Evolutionary conservation across 2,797 vertebrate genomes (phyloP), one percentile per base, ranked within the genome.

Genomic region (Petrocephalus sullivani): DNA sequence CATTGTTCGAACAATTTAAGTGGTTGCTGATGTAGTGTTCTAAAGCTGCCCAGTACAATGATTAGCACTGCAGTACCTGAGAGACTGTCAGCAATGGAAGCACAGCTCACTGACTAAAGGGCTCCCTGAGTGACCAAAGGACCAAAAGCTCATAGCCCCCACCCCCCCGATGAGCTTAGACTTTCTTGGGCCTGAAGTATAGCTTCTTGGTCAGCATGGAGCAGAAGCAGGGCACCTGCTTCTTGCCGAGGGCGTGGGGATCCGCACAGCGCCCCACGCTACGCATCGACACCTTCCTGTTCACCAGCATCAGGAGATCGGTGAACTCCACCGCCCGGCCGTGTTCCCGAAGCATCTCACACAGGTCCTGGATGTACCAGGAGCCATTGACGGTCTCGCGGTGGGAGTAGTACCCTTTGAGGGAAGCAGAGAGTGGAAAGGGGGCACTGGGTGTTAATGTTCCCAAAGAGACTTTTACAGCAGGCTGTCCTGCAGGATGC

Each of bases 171-270:
- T 41, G 4, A 33, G 46, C 23, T 89, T 92, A 93, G 41, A 91
- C 87, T 78, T 95, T 92, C 91, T 97, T 98, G n/a, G 95, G 94
- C 86, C 92, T 91, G 90, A 99, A 97, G 93, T 96, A 97, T 7
- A 99, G 92, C 92, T 98, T 99, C 94, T 98, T 99, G 14, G 98
- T 99, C 89, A 99, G 94, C 98, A 99, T 99, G 0, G 98, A 99
- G 6, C 96, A 96, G 91, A 99, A 99, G 91, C 97, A 99, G 37
- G 98, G 98, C 1, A 99, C 96, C 93, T 99, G 98, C 90, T 99
- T 99, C 92, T 99, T 99, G 37, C 98, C 98, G 1, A 97, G 94
- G 2, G 96, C 94, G 0, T 2, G 92, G 0, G 0, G 88, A 81
- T 97, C 96, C 0, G 0, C 92, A 90, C 92, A 92, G 0, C 75